A percentile compares a stretch with the other conserved stretches of the same genome.
These are phyloP conservation scores for Colletes gigas DNA, from an alignment of 1,140 invertebrate genomes.

Conservation along the genomic window DNA sequence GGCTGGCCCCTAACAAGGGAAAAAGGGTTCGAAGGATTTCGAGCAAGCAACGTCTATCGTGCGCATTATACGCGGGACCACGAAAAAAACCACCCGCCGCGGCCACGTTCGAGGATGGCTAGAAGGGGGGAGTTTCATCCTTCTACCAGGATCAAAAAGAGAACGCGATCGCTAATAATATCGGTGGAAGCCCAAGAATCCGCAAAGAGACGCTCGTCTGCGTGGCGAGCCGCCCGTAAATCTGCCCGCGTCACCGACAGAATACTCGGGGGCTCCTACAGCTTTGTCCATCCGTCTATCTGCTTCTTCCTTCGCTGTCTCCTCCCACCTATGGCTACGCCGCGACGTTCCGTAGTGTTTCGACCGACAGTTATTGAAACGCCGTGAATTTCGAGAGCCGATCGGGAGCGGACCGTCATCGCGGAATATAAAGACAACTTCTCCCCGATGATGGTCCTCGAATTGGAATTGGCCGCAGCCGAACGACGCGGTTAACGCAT, in stretches of 20 bases:
- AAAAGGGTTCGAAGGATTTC: constrained; percentile 61
- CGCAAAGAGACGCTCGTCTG: constrained; percentile 77
- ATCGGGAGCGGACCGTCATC: background rate
- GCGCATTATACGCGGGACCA: constrained; percentile 69
- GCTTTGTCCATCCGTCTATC: constrained; percentile 60
- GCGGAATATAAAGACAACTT: too few species aligned
- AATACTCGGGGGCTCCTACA: constrained; percentile 67
- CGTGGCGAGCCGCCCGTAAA: constrained; percentile 79
- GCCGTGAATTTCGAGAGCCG: background rate
- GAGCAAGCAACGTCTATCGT: constrained; percentile 65
- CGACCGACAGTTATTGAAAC: constrained; percentile 13
- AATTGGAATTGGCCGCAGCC: too few species aligned
- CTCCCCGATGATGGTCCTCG: too few species aligned
- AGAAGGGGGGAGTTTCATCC: constrained; percentile 55
- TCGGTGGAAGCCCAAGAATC: constrained; percentile 78
- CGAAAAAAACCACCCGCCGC: constrained; percentile 43
- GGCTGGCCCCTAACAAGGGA: constrained; percentile 54
- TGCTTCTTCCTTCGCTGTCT: constrained; percentile 15
- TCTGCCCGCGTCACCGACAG: constrained; percentile 75
- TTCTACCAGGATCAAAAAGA: constrained; percentile 76
- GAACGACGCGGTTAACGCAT: too few species aligned
- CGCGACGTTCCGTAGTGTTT: background rate
- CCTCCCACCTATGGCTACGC: background rate
- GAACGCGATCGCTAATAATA: constrained; percentile 80
- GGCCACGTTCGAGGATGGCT: constrained; percentile 8